Conservation (phyloP, 2,797 vertebrate genomes). For the Paramormyrops hopkinsi region DNA sequence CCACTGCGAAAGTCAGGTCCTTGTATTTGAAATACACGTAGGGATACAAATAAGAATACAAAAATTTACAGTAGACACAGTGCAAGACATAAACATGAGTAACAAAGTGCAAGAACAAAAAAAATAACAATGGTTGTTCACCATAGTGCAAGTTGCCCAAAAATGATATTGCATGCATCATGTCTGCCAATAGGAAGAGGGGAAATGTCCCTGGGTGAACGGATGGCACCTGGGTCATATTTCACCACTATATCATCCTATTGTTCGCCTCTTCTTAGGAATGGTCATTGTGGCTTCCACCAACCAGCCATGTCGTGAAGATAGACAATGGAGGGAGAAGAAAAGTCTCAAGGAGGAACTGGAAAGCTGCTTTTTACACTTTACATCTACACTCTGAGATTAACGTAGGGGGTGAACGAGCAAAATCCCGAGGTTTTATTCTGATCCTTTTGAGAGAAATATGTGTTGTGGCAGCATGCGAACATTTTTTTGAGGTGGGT, state of each 20-base stretch:
- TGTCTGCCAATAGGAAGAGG: neutral
- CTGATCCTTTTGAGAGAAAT: neutral
- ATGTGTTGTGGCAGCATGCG: neutral
- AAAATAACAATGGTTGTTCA: neutral
- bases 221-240: neutral
- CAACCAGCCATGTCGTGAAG: conserved; percentile 30
- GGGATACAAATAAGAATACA: neutral
- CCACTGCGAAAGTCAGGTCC: neutral
- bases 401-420: neutral
- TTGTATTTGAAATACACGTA: neutral
- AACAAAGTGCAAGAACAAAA: neutral
- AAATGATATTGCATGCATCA: neutral
- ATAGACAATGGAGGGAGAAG: neutral
- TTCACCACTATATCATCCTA: neutral
- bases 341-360: neutral
- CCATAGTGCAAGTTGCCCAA: neutral
- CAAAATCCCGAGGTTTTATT: neutral
- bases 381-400: neutral
- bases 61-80: neutral
- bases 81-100: neutral
- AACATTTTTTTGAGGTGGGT: neutral
- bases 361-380: neutral
- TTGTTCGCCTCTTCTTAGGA: conserved; percentile 18
- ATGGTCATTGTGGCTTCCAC: conserved; percentile 39
- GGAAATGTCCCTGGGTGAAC: neutral